A percentile compares a stretch with the other conserved stretches of the same genome.
Conservation (phyloP, 2,797 vertebrate genomes). For the Pseudochaenichthys georgianus region DNA sequence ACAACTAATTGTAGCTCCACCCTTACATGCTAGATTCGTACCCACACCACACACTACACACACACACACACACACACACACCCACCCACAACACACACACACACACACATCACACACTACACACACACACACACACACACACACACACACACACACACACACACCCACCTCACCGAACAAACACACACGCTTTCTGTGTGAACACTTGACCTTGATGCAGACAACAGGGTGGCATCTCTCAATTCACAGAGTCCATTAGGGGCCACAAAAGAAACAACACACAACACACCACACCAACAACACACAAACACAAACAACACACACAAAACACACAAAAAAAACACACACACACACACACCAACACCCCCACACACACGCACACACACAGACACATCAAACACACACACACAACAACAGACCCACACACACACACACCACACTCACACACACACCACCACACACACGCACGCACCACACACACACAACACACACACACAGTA, state of each 20-base stretch:
- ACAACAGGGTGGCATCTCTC: slow-evolving; percentile 59
- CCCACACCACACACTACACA: no score
- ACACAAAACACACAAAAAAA: no score
- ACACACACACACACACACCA: no score
- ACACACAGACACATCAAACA: no score
- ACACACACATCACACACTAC: no score
- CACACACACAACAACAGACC: slow-evolving; percentile 52
- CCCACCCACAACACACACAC: no score
- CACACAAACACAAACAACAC: no score
- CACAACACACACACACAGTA: slow-evolving; percentile 61
- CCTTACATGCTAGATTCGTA: no score
- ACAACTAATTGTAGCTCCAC: slow-evolving; percentile 1
- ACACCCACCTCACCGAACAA: not conserved
- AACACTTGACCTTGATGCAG: slow-evolving; percentile 77
- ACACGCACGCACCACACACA: slow-evolving; percentile 66
- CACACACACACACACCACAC: slow-evolving; percentile 64
- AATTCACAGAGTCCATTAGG: slow-evolving; percentile 77
- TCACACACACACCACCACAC: slow-evolving; percentile 59
- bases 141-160: slow-evolving; percentile 20
- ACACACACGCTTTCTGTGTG: not conserved
- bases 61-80: no score
- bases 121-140: no score
- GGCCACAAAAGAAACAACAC: slow-evolving; percentile 62
- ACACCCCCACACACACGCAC: no score
- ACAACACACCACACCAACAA: no score